Evolutionary conservation across 2,797 vertebrate species (phyloP), one percentile per base, ranked within the genome.

Genomic region (Emys orbicularis): DNA sequence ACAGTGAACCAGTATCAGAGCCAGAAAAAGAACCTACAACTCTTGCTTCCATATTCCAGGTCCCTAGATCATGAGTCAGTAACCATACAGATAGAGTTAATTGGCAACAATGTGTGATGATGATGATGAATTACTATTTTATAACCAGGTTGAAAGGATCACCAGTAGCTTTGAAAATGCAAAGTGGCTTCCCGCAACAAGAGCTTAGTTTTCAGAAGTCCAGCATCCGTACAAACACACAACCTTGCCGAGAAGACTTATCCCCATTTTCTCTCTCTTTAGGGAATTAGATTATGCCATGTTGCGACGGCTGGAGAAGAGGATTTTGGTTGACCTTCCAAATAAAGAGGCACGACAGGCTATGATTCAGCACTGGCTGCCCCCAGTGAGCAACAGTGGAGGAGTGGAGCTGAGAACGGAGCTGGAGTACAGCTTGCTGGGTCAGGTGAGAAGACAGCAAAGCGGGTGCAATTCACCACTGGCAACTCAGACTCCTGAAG

Each of bases 221-320:
- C n/a, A 0, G 0, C 0, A 10, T 74, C 81, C 74, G 54, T 0
- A 0, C 12, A 6, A 0, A 0, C 0, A 85, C 49, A 54, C 0
- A 0, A 0, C 11, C 0, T 77, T 49, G 74, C 80, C 12, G 84
- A 89, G 74, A n/a, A 29, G 15, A 31, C 8, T 0, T 0, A 18
- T 12, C n/a, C 29, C 52, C 81, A 29, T 72, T 16, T 82, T n/a
- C 8, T 3, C 89, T 11, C 89, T n/a, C 92, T 41, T 81, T 96
- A 99, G 99, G 99, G 99, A 99, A 91, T 97, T 99, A 96, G 99
- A 99, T 94, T 98, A 98, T 3, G 99, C 99, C 76, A 99, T 99
- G 99, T 93, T 99, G 91, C 98, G 99, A 86, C 98, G 99, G 88
- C 95, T 99, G 83, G 99, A 99, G 97, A 99, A 99, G 97, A 98